Evolutionary conservation across 2,888 invertebrate species (phyloP).

Genomic region (Dione vanillae): DNA sequence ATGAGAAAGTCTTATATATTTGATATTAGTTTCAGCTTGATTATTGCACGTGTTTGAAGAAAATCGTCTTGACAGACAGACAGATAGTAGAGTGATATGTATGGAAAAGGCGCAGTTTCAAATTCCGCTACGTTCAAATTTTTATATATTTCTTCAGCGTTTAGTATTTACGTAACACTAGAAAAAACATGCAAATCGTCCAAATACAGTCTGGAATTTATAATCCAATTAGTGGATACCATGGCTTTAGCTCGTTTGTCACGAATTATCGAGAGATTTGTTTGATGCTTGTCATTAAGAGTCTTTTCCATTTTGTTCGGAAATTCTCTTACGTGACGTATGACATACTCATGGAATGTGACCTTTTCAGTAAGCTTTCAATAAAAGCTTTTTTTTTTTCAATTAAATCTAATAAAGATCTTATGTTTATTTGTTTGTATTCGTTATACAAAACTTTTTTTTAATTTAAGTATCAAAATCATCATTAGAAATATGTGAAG

Average conservation of each 20-base stretch:
- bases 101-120: too few relatives aligned
- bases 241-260: conserved; percentile 30
- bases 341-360: neutral
- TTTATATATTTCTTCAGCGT: too few relatives aligned
- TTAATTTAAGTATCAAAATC: too few relatives aligned
- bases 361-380: neutral
- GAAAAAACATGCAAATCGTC: neutral
- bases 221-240: conserved; percentile 41
- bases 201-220: conserved; percentile 13
- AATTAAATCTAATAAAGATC: neutral
- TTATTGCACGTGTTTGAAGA: too few relatives aligned
- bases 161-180: neutral
- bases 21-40: too few relatives aligned
- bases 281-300: conserved; percentile 31
- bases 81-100: too few relatives aligned
- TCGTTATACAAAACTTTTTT: too few relatives aligned
- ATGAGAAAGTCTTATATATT: too few relatives aligned
- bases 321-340: conserved; percentile 6
- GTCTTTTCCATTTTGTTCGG: conserved; percentile 9
- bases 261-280: conserved; percentile 34
- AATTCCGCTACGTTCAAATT: too few relatives aligned
- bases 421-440: too few relatives aligned
- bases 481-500: too few relatives aligned
- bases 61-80: too few relatives aligned
- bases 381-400: neutral